A percentile compares a stretch with the other conserved stretches of the same genome.
Conservation (phyloP, 2,797 vertebrate species). For the Sarcoramphus papa region DNA sequence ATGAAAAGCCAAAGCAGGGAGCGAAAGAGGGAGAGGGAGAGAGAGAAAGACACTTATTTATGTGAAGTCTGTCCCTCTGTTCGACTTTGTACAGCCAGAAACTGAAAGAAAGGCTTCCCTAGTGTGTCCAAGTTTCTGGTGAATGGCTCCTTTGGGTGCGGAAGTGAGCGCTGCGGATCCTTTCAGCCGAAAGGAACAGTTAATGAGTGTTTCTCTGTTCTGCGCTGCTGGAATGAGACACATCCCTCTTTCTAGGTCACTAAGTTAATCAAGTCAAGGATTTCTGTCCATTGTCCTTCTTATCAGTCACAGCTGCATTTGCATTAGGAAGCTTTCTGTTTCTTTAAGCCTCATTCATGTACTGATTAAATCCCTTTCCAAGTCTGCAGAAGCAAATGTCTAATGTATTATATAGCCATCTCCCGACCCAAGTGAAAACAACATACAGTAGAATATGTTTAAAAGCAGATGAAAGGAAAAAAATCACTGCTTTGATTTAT, state of each 20-base stretch:
- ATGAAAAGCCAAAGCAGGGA: conserved; percentile 33
- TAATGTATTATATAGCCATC: conserved; percentile 45
- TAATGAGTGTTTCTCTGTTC: conserved; percentile 66
- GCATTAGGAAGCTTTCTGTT: conserved; percentile 53
- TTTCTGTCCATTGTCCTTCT: conserved; percentile 66
- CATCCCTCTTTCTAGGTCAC: conserved; percentile 67
- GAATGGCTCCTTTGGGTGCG: conserved; percentile 56
- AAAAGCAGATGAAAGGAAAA: neutral
- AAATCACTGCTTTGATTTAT: neutral
- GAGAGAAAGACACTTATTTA: conserved; percentile 58
- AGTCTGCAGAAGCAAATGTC: conserved; percentile 38
- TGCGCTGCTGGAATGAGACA: conserved; percentile 48
- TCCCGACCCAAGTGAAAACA: conserved; percentile 1
- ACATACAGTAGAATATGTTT: neutral
- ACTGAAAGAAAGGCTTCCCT: conserved; percentile 40
- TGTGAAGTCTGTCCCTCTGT: conserved; percentile 28
- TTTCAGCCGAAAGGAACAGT: conserved; percentile 50
- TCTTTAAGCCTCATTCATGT: conserved; percentile 55
- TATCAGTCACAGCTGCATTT: conserved; percentile 66
- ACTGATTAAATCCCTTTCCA: conserved; percentile 56
- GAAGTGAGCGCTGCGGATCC: conserved; percentile 40
- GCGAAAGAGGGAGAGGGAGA: neutral
- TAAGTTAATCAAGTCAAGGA: conserved; percentile 70
- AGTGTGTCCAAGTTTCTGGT: conserved; percentile 54
- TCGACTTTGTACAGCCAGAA: conserved; percentile 55